Conservation (phyloP, 1,140 invertebrate species). For the Drosophila orosa region DNA sequence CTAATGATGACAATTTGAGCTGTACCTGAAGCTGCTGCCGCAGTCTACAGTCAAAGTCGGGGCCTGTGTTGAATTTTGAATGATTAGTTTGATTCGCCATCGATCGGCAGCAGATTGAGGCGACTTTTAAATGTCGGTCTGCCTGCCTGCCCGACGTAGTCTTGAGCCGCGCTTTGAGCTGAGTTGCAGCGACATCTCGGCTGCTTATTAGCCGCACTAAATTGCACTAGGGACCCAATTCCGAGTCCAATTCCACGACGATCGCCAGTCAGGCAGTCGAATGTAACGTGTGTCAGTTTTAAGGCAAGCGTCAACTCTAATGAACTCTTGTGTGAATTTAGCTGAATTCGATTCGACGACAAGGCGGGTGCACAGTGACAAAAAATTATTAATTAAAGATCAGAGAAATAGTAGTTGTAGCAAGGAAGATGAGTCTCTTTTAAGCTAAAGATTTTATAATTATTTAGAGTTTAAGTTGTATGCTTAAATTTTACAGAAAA, state of each 20-base stretch:
- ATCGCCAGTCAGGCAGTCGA: constrained; percentile 52
- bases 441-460: not conserved
- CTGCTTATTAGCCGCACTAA: constrained; percentile 81
- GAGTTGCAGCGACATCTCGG: constrained; percentile 73
- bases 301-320: constrained; percentile 84
- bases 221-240: constrained; percentile 83
- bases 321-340: constrained; percentile 83
- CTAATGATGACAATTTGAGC: constrained; percentile 84
- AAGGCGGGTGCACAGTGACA: constrained; percentile 19
- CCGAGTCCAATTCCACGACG: constrained; percentile 43
- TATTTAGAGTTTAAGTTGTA: not conserved
- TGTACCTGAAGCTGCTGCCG: constrained; percentile 32
- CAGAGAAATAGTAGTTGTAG: not conserved
- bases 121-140: constrained; percentile 79
- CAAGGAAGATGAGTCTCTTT: accelerated
- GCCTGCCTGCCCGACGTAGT: constrained; percentile 13
- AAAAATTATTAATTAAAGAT: not conserved
- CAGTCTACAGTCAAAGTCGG: constrained; percentile 55
- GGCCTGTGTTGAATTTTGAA: constrained; percentile 82
- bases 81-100: constrained; percentile 82
- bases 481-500: not conserved
- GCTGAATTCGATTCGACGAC: constrained; percentile 54
- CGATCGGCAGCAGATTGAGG: constrained; percentile 79
- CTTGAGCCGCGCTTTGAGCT: constrained; percentile 21
- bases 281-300: constrained; percentile 84